These are phyloP conservation scores for Deilephila porcellus DNA, from an alignment of 2,888 invertebrate genomes.

Conservation along the genomic window DNA sequence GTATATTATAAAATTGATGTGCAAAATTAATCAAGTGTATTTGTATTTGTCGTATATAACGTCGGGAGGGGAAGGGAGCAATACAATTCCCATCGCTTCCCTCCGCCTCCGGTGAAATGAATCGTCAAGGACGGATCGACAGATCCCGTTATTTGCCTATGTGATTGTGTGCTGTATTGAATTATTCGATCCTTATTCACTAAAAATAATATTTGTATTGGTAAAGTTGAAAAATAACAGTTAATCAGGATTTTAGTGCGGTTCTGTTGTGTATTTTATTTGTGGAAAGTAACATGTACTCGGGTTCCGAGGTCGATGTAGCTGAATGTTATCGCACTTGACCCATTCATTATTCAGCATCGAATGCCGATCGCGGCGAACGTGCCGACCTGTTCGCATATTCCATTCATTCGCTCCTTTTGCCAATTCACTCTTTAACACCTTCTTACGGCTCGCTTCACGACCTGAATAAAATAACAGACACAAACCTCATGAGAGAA, in stretches of 20 bases:
- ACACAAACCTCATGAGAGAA: constrained; percentile 64
- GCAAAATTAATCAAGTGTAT: neutral
- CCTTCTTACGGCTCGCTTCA: constrained; percentile 77
- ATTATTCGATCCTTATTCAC: neutral
- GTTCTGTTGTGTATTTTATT: constrained; percentile 3
- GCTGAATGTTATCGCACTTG: constrained; percentile 55
- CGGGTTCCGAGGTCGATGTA: constrained; percentile 41
- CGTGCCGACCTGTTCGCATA: constrained; percentile 67
- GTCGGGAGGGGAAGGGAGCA: neutral
- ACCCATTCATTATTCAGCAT: constrained; percentile 72
- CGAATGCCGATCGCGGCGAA: constrained; percentile 60
- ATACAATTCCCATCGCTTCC: neutral
- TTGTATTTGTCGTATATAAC: neutral
- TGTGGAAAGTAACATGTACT: constrained; percentile 38
- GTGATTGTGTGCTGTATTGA: neutral
- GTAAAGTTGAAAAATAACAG: neutral
- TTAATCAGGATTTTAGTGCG: neutral
- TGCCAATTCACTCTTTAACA: constrained; percentile 81
- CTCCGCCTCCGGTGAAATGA: constrained; percentile 6
- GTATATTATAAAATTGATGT: no score
- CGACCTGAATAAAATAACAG: constrained; percentile 78
- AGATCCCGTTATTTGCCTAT: neutral
- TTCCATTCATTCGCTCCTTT: constrained; percentile 77
- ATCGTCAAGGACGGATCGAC: constrained; percentile 6
- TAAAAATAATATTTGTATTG: neutral